A percentile compares a stretch with the other conserved stretches of the same genome.
Evolutionary conservation across 2,113 vertebrate species (phyloP).

Genomic region (Sterna hirundo): DNA sequence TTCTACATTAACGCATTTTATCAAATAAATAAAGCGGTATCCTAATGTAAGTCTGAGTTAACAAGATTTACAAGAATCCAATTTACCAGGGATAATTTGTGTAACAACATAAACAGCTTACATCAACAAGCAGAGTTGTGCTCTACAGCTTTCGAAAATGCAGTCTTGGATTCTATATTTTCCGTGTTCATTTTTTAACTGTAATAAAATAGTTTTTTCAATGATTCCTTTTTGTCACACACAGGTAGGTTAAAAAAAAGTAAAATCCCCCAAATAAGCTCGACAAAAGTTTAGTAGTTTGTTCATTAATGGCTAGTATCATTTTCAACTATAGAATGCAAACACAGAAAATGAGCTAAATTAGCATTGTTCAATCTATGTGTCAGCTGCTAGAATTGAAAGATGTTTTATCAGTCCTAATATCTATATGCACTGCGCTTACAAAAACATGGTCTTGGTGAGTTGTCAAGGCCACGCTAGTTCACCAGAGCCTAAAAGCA

Average conservation of each 20-base stretch:
- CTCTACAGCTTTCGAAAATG: background rate
- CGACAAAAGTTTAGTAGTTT: background rate
- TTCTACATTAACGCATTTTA: background rate
- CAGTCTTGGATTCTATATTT: background rate
- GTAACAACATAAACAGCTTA: background rate
- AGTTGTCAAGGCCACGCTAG: background rate
- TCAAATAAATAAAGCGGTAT: background rate
- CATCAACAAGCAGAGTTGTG: background rate
- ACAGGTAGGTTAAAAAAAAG: background rate
- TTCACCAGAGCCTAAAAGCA: background rate
- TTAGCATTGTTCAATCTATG: background rate
- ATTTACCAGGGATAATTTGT: constrained; percentile 3
- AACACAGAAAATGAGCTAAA: background rate
- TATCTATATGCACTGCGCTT: background rate
- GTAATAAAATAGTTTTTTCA: background rate
- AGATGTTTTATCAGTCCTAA: background rate
- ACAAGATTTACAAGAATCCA: constrained; percentile 9
- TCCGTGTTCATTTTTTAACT: background rate
- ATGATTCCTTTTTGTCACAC: background rate
- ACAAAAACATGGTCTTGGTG: background rate
- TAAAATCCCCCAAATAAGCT: background rate
- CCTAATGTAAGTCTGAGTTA: background rate
- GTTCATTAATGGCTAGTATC: background rate
- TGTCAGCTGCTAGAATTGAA: background rate
- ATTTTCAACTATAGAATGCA: background rate